Conservation (phyloP, 2,113 vertebrate species). For the Mesitornis unicolor region DNA sequence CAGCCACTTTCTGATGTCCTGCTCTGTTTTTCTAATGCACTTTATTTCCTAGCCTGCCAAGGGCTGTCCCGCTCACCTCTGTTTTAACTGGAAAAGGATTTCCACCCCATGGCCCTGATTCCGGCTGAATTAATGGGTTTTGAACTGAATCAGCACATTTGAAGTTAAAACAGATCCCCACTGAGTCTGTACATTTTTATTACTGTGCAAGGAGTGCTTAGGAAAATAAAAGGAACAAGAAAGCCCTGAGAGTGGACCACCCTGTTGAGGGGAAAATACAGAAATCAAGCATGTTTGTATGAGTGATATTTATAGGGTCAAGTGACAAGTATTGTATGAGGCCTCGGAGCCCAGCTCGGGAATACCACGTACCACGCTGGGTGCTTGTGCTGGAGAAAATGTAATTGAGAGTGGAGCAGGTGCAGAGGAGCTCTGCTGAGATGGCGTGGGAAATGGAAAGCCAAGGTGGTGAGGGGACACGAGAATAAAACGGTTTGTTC, state of each 20-base stretch:
- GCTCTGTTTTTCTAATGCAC: not conserved
- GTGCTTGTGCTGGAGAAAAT: not conserved
- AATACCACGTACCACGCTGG: not conserved
- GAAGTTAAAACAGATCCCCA: conserved; percentile 62
- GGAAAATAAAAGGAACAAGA: conserved; percentile 62
- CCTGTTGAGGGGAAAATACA: conserved; percentile 33
- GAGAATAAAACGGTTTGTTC: not conserved
- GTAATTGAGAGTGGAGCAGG: conserved; percentile 46
- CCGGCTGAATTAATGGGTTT: conserved; percentile 55
- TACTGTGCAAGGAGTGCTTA: conserved; percentile 58
- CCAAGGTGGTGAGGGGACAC: not conserved
- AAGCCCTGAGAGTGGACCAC: conserved; percentile 51
- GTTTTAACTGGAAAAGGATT: conserved; percentile 64
- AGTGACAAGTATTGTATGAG: not conserved
- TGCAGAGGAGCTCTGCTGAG: not conserved
- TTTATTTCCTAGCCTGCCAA: conserved; percentile 22
- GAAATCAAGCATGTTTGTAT: conserved; percentile 26
- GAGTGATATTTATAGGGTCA: conserved; percentile 30
- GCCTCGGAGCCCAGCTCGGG: conserved; percentile 4
- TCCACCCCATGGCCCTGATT: conserved; percentile 45
- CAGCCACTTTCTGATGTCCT: not conserved
- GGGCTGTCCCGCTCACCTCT: conserved; percentile 48
- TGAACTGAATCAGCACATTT: conserved; percentile 65
- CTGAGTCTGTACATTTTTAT: conserved; percentile 68
- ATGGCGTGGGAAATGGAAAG: not conserved